These are phyloP conservation scores for Crambe crambe DNA, from an alignment of 37 sponge, comb jelly and placozoan genomes.

Conservation along the genomic window DNA sequence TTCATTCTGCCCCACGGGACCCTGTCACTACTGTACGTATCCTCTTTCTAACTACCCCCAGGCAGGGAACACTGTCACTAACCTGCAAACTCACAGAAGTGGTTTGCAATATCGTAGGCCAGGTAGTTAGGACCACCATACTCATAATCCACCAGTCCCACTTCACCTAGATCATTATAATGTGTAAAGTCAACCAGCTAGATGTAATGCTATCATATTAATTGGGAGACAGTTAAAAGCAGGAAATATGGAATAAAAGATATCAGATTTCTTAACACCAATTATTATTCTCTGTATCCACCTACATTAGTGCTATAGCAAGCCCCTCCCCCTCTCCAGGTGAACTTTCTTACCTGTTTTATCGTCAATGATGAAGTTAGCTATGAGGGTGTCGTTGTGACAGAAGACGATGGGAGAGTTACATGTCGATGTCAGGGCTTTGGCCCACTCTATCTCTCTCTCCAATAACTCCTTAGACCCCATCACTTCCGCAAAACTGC, in stretches of 20 bases:
- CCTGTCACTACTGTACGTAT: too few relatives aligned
- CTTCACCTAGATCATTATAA: constrained; percentile 38
- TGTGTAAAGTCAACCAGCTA: too few relatives aligned
- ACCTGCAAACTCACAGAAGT: constrained; percentile 96
- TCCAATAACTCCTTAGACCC: constrained; percentile 23
- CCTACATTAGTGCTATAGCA: too few relatives aligned
- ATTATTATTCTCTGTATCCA: too few relatives aligned
- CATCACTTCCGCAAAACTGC: constrained; percentile 29
- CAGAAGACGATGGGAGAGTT: constrained; percentile 75
- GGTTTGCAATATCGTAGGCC: constrained; percentile 84
- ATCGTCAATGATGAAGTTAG: constrained; percentile 74
- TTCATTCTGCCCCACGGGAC: too few relatives aligned
- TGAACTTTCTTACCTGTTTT: constrained; percentile 36
- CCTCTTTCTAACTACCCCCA: too few relatives aligned
- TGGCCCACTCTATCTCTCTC: constrained; percentile 20
- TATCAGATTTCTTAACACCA: too few relatives aligned
- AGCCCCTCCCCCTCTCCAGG: too few relatives aligned
- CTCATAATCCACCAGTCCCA: constrained; percentile 87
- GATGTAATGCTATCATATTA: too few relatives aligned
- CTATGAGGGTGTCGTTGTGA: constrained; percentile 85
- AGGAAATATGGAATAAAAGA: too few relatives aligned
- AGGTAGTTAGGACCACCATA: constrained; percentile 88
- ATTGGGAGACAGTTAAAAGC: too few relatives aligned
- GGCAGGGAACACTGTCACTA: not conserved
- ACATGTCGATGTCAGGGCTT: constrained; percentile 6